Percentiles rank a stretch among this genome's conserved stretches.
phyloP scores from a whole-genome alignment of 2,113 vertebrate genomes.

The Siphamia tubifer region DNA sequence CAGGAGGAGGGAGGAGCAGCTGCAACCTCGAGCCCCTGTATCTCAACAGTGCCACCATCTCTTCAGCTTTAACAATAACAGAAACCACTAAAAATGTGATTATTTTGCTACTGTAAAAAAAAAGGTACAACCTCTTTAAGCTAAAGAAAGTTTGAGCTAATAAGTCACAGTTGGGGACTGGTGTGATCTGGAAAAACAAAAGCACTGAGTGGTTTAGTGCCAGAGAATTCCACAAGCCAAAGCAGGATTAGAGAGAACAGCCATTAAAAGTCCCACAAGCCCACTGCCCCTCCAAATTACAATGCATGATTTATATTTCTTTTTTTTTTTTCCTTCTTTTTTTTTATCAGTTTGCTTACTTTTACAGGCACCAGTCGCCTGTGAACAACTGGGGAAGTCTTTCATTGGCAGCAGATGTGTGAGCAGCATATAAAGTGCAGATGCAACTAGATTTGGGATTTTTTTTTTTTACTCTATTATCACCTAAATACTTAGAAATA shows the following conservation, averaged over 20 bases:
- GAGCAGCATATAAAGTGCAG: no score
- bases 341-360: constrained; percentile 9
- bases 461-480: no score
- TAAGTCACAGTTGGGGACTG: constrained; percentile 21
- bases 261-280: constrained; percentile 45
- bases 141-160: constrained; percentile 23
- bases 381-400: not conserved
- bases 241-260: constrained; percentile 60
- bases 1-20: constrained; percentile 69
- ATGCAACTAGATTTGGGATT: no score
- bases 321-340: no score
- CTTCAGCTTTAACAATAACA: constrained; percentile 51
- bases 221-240: constrained; percentile 69
- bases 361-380: not conserved
- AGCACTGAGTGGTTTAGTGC: constrained; percentile 56
- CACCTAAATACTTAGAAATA: no score
- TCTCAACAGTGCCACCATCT: constrained; percentile 54
- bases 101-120: not conserved
- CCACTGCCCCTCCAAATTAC: constrained; percentile 23
- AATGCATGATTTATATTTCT: constrained; percentile 38
- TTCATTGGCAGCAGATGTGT: constrained; percentile 17
- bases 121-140: no score
- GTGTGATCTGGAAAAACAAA: constrained; percentile 54
- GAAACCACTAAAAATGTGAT: not conserved
- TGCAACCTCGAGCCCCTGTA: constrained; percentile 71